Evolutionary conservation across 2,888 invertebrate species (phyloP), one percentile per base, ranked within the genome.

Genomic region (Brachyptera putata): DNA sequence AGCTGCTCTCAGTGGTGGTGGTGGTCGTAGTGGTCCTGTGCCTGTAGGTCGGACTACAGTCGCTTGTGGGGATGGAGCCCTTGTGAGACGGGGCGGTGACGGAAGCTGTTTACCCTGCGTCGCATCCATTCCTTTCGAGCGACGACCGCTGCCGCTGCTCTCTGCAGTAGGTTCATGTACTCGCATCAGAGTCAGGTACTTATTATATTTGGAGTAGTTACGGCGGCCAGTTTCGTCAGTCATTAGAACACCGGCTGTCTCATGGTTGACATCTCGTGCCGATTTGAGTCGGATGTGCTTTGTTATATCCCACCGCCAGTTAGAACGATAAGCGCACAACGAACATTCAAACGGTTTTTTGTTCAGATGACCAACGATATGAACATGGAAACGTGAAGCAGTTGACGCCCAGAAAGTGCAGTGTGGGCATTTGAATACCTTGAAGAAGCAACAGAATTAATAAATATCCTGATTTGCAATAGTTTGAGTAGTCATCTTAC

Each of bases 301-400:
- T 24, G 93, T 92, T 63, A 96, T 93, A 76, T 96, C 96, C 91
- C 95, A 95, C 65, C 95, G 84, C 95, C 95, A 96, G 73, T 96
- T 96, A 25, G 95, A 95, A 68, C 92, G 86, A 72, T 95, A 93
- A 57, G 91, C 87, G 77, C 96, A 97, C 14, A 91, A 79, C 1
- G 95, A 95, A 76, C 97, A 97, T 75, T 95, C 92, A 74, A 95
- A 97, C 1, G 95, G 95, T 72, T 94, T 92, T 72, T 90, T 89
- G 74, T 94, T 94, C 66, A 92, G 79, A 75, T 95, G 95, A 1
- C 93, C 93, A 11, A 94, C 93, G 67, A 94, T 92, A 74, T 95
- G 95, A 3, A 94, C 93, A 74, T 94, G 94, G 74, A 95, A 95
- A 63, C 94, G 83, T 22, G 93, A 93, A 9, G 94, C 93, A 13